Conservation (phyloP, 2,113 vertebrate genomes). For the Cephalopterus ornatus region DNA sequence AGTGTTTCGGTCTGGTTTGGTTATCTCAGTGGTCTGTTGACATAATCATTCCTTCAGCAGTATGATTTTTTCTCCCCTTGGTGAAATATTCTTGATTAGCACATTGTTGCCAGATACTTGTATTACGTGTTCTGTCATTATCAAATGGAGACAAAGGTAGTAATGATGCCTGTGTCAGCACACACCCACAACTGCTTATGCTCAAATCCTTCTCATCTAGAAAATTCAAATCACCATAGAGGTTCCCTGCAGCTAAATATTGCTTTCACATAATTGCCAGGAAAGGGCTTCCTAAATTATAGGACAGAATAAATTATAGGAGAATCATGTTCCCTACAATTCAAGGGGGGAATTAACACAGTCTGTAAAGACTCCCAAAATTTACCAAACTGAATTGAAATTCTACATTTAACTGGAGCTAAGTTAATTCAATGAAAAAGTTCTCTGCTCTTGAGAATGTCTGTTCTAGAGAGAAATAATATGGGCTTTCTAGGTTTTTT, state of each 20-base stretch:
- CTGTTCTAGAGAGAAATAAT: background rate
- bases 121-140: background rate
- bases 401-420: background rate
- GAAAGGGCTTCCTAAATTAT: constrained; percentile 38
- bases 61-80: background rate
- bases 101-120: background rate
- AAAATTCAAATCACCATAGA: constrained; percentile 42
- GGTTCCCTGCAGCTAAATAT: constrained; percentile 47
- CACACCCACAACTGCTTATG: constrained; percentile 17
- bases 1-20: background rate
- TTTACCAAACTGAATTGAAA: background rate
- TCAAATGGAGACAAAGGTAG: constrained; percentile 13
- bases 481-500: background rate
- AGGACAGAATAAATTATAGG: constrained; percentile 41
- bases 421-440: background rate
- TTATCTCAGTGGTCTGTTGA: background rate
- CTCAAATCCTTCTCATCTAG: constrained; percentile 33
- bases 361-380: background rate
- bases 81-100: constrained; percentile 3
- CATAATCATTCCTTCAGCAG: background rate
- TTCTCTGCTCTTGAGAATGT: background rate
- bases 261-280: constrained; percentile 48
- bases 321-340: constrained; percentile 29
- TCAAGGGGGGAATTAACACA: constrained; percentile 34
- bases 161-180: constrained; percentile 1